Conservation (phyloP, 2,797 vertebrate genomes). For the Halcyon leucocephala region DNA sequence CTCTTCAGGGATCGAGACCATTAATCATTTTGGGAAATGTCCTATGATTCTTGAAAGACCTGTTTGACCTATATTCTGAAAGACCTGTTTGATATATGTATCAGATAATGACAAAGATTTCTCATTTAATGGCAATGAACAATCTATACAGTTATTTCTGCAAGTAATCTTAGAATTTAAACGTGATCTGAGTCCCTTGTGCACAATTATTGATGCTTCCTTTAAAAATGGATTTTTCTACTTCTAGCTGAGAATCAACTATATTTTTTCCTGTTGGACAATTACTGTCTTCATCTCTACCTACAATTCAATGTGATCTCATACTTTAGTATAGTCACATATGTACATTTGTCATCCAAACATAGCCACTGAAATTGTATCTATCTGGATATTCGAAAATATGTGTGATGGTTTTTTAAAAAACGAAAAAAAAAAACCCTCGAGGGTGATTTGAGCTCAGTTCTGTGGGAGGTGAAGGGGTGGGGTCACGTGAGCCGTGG, state of each 20-base stretch:
- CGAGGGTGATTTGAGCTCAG: too few species aligned
- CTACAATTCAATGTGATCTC: not conserved
- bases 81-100: not conserved
- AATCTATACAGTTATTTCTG: not conserved
- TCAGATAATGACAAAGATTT: not conserved
- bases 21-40: not conserved
- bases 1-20: not conserved
- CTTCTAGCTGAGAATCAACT: not conserved
- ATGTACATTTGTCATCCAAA: not conserved
- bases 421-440: too few species aligned
- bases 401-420: too few species aligned
- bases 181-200: not conserved
- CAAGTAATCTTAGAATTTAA: not conserved
- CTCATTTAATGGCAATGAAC: not conserved
- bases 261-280: not conserved
- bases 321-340: not conserved
- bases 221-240: slow-evolving; percentile 7
- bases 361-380: not conserved
- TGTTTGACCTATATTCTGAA: too few species aligned
- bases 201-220: not conserved
- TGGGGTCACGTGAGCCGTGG: too few species aligned
- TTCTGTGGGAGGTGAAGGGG: too few species aligned
- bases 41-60: not conserved
- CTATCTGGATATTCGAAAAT: not conserved
- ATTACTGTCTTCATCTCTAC: not conserved